Evolutionary conservation across 2,113 vertebrate species (phyloP).

Genomic region (Scolopax mira): DNA sequence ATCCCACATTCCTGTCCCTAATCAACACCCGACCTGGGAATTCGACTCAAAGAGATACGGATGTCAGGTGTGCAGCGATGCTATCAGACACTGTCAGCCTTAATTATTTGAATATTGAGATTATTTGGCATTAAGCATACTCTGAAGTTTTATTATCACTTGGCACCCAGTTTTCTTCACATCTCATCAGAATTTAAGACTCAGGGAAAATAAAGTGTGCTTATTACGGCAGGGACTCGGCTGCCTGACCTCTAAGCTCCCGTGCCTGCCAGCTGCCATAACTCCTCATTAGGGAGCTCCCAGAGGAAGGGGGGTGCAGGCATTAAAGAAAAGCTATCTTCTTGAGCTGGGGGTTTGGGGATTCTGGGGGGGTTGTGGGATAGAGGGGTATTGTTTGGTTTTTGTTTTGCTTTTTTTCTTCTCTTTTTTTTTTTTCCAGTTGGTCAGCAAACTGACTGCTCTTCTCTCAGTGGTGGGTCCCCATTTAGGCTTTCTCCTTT

Average conservation of each 20-base stretch:
- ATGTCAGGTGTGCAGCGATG: rapidly evolving
- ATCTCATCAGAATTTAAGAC: background rate
- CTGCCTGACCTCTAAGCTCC: background rate
- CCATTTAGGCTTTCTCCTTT: background rate
- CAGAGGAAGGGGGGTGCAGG: rapidly evolving
- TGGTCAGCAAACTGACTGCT: background rate
- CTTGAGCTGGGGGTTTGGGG: background rate
- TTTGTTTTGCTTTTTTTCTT: no score
- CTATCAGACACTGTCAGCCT: background rate
- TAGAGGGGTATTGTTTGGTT: background rate
- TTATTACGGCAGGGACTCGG: background rate
- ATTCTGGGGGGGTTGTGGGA: background rate
- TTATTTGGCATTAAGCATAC: background rate
- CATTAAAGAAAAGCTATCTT: background rate
- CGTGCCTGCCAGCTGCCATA: background rate
- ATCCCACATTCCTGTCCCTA: background rate
- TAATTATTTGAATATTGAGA: background rate
- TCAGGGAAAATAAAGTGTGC: background rate
- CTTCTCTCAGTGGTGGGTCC: background rate
- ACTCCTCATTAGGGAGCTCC: background rate
- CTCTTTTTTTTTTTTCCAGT: no score
- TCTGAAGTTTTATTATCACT: background rate
- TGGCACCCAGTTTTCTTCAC: background rate
- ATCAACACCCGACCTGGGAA: rapidly evolving
- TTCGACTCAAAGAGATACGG: rapidly evolving